A percentile compares a stretch with the other conserved stretches of the same genome.
These are phyloP conservation scores for Misgurnus mizolepis DNA, from an alignment of 2,113 vertebrate species.

Conservation along the genomic window DNA sequence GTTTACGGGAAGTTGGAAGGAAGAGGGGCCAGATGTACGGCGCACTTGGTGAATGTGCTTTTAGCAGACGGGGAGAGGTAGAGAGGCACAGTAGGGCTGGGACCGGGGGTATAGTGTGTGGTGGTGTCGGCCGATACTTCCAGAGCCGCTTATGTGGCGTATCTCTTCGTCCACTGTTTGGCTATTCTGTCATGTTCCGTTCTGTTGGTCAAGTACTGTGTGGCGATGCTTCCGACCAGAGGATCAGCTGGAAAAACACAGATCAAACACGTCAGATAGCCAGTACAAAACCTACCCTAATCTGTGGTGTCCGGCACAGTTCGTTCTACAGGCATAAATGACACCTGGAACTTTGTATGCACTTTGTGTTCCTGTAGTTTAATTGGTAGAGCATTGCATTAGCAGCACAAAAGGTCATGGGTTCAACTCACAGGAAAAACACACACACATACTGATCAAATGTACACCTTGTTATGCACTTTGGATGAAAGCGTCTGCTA, in stretches of 20 bases:
- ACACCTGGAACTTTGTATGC: too few species aligned
- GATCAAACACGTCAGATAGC: neutral
- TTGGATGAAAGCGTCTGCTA: too few species aligned
- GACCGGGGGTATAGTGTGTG: conserved; percentile 42
- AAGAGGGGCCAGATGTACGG: conserved; percentile 74
- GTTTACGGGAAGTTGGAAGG: conserved; percentile 75
- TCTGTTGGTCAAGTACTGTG: conserved; percentile 93
- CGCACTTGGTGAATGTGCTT: conserved; percentile 99
- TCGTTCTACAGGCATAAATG: too few species aligned
- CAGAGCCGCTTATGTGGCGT: conserved; percentile 77
- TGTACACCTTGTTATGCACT: too few species aligned
- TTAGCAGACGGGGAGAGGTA: conserved; percentile 81
- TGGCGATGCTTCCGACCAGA: conserved; percentile 89
- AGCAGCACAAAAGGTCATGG: too few species aligned
- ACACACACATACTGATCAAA: too few species aligned
- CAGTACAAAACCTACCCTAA: too few species aligned
- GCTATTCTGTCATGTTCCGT: conserved; percentile 91
- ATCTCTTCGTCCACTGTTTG: conserved; percentile 93
- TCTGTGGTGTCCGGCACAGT: too few species aligned
- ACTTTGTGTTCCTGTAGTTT: too few species aligned
- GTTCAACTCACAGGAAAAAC: too few species aligned
- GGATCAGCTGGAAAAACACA: conserved; percentile 78
- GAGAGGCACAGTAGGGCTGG: conserved; percentile 62
- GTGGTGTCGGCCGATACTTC: neutral
- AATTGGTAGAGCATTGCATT: too few species aligned